These are phyloP conservation scores for Tetheella fluctuosa DNA, from an alignment of 2,888 invertebrate species.

Conservation along the genomic window DNA sequence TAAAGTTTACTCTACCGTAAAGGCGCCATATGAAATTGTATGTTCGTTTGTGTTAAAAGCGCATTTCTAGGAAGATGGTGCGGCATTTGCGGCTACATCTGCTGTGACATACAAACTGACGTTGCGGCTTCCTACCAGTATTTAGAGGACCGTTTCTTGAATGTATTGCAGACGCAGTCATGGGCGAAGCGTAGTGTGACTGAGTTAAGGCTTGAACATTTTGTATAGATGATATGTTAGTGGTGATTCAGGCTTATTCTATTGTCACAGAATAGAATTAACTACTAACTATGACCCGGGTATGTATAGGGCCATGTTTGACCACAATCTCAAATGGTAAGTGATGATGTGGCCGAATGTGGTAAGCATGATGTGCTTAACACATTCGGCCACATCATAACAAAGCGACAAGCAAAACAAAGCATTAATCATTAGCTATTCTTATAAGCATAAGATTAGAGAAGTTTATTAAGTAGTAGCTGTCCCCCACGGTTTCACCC, in stretches of 20 bases:
- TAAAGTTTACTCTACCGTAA: neutral
- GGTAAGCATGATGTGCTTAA: too few relatives aligned
- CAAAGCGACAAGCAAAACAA: too few relatives aligned
- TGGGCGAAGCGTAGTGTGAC: neutral
- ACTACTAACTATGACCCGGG: too few relatives aligned
- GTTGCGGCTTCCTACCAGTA: conserved; percentile 19
- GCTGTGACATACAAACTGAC: conserved; percentile 30
- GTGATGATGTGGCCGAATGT: too few relatives aligned
- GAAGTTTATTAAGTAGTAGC: too few relatives aligned
- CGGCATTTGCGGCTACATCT: conserved; percentile 37
- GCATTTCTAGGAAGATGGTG: conserved; percentile 35
- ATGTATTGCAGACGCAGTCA: conserved; percentile 4
- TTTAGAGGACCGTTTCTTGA: conserved; percentile 10
- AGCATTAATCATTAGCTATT: too few relatives aligned
- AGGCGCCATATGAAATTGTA: conserved; percentile 13
- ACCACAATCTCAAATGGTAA: too few relatives aligned
- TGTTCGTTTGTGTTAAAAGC: conserved; percentile 35
- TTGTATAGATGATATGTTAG: neutral
- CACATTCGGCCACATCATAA: too few relatives aligned
- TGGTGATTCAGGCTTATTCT: neutral
- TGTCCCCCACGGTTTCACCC: too few relatives aligned
- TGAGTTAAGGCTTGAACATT: neutral
- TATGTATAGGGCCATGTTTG: too few relatives aligned
- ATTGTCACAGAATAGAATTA: too few relatives aligned
- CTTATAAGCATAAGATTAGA: too few relatives aligned